These are phyloP conservation scores for Ceratina japonica DNA, from an alignment of 1,140 invertebrate genomes.

Conservation along the genomic window DNA sequence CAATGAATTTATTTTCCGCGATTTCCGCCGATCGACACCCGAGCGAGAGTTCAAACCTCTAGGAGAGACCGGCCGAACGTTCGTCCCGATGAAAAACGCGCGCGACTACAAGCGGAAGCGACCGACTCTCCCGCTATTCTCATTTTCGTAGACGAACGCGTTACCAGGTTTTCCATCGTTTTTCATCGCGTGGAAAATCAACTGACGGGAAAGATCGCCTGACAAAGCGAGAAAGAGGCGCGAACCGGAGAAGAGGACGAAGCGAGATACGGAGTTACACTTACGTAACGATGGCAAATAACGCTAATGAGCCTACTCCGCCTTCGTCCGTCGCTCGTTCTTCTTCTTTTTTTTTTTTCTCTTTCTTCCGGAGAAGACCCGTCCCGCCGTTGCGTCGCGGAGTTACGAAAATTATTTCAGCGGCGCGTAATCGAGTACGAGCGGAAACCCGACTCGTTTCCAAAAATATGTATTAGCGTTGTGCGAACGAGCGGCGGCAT, in stretches of 20 bases:
- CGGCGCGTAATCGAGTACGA: slow-evolving; percentile 17
- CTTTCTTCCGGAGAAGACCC: slow-evolving; percentile 31
- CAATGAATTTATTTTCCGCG: background rate
- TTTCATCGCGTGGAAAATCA: slow-evolving; percentile 14
- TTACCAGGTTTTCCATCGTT: background rate
- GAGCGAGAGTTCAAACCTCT: background rate
- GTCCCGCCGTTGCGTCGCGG: slow-evolving; percentile 12
- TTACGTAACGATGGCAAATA: slow-evolving; percentile 79
- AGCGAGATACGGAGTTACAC: slow-evolving; percentile 48
- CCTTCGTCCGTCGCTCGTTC: slow-evolving; percentile 63
- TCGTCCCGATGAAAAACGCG: too few relatives aligned
- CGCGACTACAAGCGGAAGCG: too few relatives aligned
- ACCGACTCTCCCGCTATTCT: background rate
- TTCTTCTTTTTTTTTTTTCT: slow-evolving; percentile 41
- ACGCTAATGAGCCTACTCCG: slow-evolving; percentile 78
- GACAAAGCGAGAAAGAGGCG: slow-evolving; percentile 28
- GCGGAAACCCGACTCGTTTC: background rate
- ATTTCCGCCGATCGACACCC: background rate
- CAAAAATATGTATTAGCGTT: slow-evolving; percentile 4
- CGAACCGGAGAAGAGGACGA: slow-evolving; percentile 9
- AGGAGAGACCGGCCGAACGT: background rate
- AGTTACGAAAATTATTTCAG: slow-evolving; percentile 23
- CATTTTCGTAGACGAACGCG: background rate
- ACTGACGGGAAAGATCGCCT: slow-evolving; percentile 3
- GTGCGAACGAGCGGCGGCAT: background rate